A percentile compares a stretch with the other conserved stretches of the same genome.
Conservation (phyloP, 2,888 invertebrate genomes). For the Pseudanteris insignis region DNA sequence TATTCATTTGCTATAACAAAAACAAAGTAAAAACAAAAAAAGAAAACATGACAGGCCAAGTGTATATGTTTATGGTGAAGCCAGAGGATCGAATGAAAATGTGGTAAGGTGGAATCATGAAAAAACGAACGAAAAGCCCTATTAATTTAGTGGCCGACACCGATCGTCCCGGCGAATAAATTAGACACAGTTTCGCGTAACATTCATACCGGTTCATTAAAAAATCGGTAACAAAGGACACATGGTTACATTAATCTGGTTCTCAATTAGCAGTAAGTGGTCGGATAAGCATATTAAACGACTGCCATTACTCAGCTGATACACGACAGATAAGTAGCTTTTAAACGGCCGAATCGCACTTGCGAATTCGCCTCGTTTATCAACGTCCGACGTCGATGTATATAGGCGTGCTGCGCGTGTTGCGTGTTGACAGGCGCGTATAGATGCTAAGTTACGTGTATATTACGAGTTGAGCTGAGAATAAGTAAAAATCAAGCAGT, state of each 20-base stretch:
- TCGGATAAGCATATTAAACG: constrained; percentile 54
- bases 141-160: constrained; percentile 29
- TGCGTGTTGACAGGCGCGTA: neutral
- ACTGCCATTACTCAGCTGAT: constrained; percentile 53
- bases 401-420: neutral
- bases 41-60: no score
- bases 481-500: no score
- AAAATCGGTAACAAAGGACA: constrained; percentile 40
- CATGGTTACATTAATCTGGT: constrained; percentile 52
- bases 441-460: no score
- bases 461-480: no score
- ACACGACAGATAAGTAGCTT: constrained; percentile 48
- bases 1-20: no score
- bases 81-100: no score
- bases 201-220: constrained; percentile 32
- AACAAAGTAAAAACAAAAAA: no score
- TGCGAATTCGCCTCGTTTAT: constrained; percentile 35
- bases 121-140: constrained; percentile 5
- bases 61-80: no score
- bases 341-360: constrained; percentile 41
- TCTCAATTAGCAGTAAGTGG: constrained; percentile 53
- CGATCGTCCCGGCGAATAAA: constrained; percentile 12
- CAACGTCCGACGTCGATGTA: constrained; percentile 16
- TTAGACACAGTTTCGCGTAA: constrained; percentile 19
- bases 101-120: no score